These are phyloP conservation scores for Macrosoma leucophasiata DNA, from an alignment of 2,888 invertebrate genomes.

Conservation along the genomic window DNA sequence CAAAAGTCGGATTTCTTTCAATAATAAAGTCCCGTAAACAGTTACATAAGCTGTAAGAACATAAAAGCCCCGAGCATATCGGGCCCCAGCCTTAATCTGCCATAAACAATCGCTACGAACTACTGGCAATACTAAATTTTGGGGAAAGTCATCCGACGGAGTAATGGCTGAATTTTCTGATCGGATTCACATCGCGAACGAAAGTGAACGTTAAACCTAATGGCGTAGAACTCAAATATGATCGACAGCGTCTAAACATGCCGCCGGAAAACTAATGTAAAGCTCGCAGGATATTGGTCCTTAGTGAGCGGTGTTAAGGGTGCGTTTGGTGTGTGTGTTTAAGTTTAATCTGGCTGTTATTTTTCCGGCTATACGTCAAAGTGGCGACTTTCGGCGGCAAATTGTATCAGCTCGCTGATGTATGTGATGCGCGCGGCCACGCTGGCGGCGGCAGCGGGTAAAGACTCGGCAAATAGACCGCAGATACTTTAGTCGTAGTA, in stretches of 20 bases:
- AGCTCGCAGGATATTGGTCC: too few relatives aligned
- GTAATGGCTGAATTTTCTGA: slow-evolving; percentile 51
- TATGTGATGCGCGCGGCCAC: slow-evolving; percentile 31
- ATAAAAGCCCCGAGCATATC: slow-evolving; percentile 15
- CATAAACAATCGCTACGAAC: slow-evolving; percentile 17
- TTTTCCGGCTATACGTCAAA: slow-evolving; percentile 66
- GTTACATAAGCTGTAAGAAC: slow-evolving; percentile 15
- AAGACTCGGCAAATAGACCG: too few relatives aligned
- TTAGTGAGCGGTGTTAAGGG: slow-evolving; percentile 7
- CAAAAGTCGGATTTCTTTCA: too few relatives aligned
- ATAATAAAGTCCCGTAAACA: slow-evolving; percentile 14
- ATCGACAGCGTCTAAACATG: too few relatives aligned
- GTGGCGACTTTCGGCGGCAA: slow-evolving; percentile 48
- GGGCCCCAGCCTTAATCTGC: slow-evolving; percentile 17
- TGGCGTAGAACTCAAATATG: neutral
- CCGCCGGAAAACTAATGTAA: too few relatives aligned
- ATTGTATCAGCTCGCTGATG: slow-evolving; percentile 62
- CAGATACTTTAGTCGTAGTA: too few relatives aligned
- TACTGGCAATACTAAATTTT: slow-evolving; percentile 34
- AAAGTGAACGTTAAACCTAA: slow-evolving; percentile 1
- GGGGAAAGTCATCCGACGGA: slow-evolving; percentile 42
- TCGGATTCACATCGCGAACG: slow-evolving; percentile 20
- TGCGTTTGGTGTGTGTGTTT: slow-evolving; percentile 4
- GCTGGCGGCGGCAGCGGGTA: too few relatives aligned
- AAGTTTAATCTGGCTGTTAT: slow-evolving; percentile 53